Evolutionary conservation across 2,113 vertebrate species (phyloP).

Genomic region (Archocentrus centrarchus): DNA sequence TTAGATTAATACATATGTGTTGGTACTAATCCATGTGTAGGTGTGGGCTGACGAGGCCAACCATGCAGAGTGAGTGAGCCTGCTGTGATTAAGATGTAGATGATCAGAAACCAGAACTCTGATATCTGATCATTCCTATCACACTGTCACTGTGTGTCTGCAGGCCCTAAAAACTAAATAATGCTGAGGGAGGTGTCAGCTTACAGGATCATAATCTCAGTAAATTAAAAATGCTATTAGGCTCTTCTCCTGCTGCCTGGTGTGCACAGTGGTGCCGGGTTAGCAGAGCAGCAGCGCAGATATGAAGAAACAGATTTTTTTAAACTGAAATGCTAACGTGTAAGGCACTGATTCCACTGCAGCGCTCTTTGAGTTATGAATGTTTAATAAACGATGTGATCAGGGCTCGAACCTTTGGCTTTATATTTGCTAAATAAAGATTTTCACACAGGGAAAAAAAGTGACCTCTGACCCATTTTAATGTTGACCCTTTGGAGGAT

Average conservation of each 20-base stretch:
- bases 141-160: not conserved
- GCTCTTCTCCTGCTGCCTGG: too few relatives aligned
- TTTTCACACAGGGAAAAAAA: not conserved
- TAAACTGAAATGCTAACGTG: too few relatives aligned
- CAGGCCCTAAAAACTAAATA: too few relatives aligned
- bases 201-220: not conserved
- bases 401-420: not conserved
- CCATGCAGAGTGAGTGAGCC: not conserved
- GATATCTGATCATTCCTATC: not conserved
- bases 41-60: not conserved
- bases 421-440: not conserved
- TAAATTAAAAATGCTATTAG: too few relatives aligned
- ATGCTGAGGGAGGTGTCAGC: not conserved
- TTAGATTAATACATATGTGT: accelerated
- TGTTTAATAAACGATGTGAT: not conserved
- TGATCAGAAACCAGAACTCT: too few relatives aligned
- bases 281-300: accelerated
- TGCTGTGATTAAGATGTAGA: not conserved
- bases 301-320: accelerated
- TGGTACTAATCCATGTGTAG: not conserved
- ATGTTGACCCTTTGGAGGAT: accelerated
- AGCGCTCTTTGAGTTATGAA: not conserved
- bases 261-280: not conserved
- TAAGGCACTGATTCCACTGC: accelerated
- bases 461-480: not conserved